These are phyloP conservation scores for Corapipo altera DNA, from an alignment of 2,113 vertebrate genomes.

Conservation along the genomic window DNA sequence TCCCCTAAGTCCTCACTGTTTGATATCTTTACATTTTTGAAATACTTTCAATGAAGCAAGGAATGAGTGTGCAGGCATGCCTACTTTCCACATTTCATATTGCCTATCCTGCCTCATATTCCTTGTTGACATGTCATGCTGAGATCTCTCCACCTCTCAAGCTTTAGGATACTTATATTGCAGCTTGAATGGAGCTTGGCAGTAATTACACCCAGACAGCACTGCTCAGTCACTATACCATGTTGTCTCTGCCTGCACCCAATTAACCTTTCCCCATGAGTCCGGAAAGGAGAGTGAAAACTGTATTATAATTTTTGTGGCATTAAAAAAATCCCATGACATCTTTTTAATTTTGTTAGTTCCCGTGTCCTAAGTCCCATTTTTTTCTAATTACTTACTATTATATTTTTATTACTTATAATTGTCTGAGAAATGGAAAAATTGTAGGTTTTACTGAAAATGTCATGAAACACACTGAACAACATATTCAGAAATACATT, in stretches of 20 bases:
- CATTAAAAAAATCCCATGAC: not conserved
- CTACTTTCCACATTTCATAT: not conserved
- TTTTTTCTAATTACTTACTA: not conserved
- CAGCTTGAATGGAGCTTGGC: not conserved
- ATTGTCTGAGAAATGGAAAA: not conserved
- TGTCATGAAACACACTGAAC: not conserved
- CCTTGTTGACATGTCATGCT: not conserved
- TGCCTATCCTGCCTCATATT: not conserved
- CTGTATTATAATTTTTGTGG: not conserved
- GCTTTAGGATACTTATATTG: not conserved
- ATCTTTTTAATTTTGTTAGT: not conserved
- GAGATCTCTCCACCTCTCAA: not conserved
- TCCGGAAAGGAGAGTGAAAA: not conserved
- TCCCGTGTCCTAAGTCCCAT: not conserved
- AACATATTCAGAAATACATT: not conserved
- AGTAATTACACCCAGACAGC: not conserved
- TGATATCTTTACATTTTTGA: not conserved
- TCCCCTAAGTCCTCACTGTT: not conserved
- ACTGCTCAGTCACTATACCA: not conserved
- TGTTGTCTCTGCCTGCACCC: not conserved
- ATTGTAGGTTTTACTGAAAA: constrained; percentile 3
- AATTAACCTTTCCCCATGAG: not conserved
- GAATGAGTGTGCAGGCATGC: not conserved
- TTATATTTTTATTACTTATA: not conserved
- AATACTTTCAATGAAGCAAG: not conserved